Percentiles rank a stretch among this genome's conserved stretches.
Conservation (phyloP, 2,113 vertebrate genomes). For the Colius striatus region DNA sequence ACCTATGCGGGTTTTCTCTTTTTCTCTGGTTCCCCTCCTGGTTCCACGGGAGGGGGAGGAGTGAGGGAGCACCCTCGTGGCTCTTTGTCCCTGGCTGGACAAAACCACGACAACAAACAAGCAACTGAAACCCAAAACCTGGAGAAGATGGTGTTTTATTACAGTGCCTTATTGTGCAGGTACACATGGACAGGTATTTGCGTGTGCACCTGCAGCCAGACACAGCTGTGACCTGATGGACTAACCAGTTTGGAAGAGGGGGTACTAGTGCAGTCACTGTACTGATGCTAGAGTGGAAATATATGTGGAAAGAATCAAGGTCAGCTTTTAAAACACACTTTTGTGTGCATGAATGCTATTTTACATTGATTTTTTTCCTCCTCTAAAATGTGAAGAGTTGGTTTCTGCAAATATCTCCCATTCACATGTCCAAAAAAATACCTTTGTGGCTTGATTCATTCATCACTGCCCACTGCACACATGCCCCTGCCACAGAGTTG, state of each 20-base stretch:
- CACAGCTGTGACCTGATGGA: not conserved
- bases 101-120: too few relatives aligned
- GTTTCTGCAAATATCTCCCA: not conserved
- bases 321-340: not conserved
- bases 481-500: fast-evolving
- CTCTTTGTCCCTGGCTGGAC: too few relatives aligned
- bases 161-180: not conserved
- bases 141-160: not conserved
- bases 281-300: not conserved
- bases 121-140: not conserved
- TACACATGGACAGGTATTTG: not conserved
- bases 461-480: not conserved
- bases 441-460: not conserved
- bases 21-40: too few relatives aligned
- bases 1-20: too few relatives aligned
- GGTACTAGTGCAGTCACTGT: not conserved
- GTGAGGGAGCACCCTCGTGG: too few relatives aligned
- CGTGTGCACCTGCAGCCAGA: not conserved
- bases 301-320: not conserved
- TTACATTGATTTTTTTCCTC: not conserved
- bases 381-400: not conserved
- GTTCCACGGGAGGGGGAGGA: too few relatives aligned
- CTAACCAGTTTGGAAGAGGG: not conserved
- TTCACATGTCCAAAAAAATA: not conserved
- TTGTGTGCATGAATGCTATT: not conserved